Conservation (phyloP, 1,140 invertebrate species). For the Macrostomum lignano region DNA sequence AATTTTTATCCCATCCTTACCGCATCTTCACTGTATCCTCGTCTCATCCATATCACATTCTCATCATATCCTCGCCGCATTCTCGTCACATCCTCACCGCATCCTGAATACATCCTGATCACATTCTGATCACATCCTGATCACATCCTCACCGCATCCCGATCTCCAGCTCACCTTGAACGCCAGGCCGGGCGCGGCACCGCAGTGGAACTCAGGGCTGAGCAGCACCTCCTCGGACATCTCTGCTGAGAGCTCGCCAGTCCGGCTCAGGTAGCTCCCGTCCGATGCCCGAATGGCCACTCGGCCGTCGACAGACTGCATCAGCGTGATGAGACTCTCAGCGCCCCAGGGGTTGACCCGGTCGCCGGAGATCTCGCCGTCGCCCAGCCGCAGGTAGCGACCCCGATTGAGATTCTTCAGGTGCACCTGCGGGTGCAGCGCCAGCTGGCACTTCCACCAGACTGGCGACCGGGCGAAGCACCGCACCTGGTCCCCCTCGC, state of each 20-base stretch:
- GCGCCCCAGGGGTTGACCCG: constrained; percentile 88
- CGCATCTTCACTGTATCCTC: no score
- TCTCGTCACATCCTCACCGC: no score
- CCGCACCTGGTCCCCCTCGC: constrained; percentile 56
- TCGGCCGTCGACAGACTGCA: constrained; percentile 57
- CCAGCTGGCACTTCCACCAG: constrained; percentile 69
- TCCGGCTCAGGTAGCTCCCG: constrained; percentile 55
- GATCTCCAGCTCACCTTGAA: constrained; percentile 33
- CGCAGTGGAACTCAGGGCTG: constrained; percentile 70
- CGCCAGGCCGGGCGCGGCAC: constrained; percentile 31
- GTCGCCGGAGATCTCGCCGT: constrained; percentile 49
- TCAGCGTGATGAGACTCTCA: constrained; percentile 74
- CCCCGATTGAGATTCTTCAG: constrained; percentile 66
- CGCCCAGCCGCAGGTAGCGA: constrained; percentile 63
- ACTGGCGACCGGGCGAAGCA: constrained; percentile 73
- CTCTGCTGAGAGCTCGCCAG: constrained; percentile 39
- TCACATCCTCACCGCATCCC: no score
- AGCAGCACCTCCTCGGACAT: constrained; percentile 58
- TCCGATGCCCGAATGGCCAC: constrained; percentile 85
- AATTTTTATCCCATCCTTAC: no score
- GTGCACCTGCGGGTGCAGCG: constrained; percentile 69
- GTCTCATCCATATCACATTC: no score
- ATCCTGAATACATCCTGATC: no score
- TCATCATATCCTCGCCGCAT: no score
- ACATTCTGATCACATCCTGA: no score